phyloP scores from a whole-genome alignment of 2,113 vertebrate genomes.

The Marmota flaviventris region DNA sequence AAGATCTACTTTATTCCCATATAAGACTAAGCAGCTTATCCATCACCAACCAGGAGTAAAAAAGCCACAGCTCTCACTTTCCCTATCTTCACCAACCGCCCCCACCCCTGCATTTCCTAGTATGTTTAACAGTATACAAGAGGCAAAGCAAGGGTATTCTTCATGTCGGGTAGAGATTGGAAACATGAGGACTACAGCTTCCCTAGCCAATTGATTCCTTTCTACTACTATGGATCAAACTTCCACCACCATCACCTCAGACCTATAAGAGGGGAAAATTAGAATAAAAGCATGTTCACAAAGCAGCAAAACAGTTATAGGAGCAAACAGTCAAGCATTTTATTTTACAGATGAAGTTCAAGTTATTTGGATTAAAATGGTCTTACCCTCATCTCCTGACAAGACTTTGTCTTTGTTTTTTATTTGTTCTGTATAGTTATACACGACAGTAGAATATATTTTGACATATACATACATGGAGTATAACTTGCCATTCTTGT shows the following conservation, averaged over 20 bases:
- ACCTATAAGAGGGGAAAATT: background rate
- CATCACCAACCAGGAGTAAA: background rate
- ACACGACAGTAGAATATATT: too few species aligned
- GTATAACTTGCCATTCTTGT: too few species aligned
- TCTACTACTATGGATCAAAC: background rate
- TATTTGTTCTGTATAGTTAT: too few species aligned
- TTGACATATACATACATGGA: too few species aligned
- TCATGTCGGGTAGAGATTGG: background rate
- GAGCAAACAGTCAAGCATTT: background rate
- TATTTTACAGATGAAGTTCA: background rate
- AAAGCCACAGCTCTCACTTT: background rate
- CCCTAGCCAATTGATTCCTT: background rate
- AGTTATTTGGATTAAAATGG: background rate
- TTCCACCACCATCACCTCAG: background rate
- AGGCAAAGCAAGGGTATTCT: background rate
- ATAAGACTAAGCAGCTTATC: background rate
- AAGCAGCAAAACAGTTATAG: background rate
- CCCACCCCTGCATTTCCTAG: background rate
- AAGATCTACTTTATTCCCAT: background rate
- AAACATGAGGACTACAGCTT: background rate
- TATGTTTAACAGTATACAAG: background rate
- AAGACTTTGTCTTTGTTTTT: too few species aligned
- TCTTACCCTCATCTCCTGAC: background rate
- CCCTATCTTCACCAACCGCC: background rate
- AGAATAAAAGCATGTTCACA: background rate